Evolutionary conservation across 2,113 vertebrate species (phyloP), one percentile per base, ranked within the genome.

Genomic region (Salminus brasiliensis): DNA sequence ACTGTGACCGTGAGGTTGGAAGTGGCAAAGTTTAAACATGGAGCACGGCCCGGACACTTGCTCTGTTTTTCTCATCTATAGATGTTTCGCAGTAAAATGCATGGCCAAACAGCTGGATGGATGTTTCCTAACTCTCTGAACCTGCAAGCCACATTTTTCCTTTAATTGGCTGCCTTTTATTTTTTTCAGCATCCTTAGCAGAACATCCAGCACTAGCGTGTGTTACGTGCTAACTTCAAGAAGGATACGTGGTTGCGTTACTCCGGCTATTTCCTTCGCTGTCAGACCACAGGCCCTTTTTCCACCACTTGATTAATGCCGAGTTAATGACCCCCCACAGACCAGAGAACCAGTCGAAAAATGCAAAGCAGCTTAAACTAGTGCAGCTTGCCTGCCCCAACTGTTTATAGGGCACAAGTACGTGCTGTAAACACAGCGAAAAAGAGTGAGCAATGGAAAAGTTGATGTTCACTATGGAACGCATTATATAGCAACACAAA

Each of bases 361-460:
- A 84, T 83, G 83, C 59, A 23, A 84, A 74, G 81, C 78, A 84
- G 84, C 78, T 84, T 86, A 86, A 86, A 80, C 70, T 74, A 74
- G 81, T 81, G 82, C 84, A 86, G 84, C 82, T 70, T 86, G 70
- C 76, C 74, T 75, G 74, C 75, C 75, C 25, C 25, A 52, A 59
- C 74, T 83, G 81, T 80, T 85, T 85, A 85, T 74, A 39, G 47
- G 78, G 69, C 69, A 70, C 43, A 60, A 83, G 36, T 76, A 74
- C 81, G 78, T 60, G 74, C 63, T 71, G 72, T 85, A 83, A 85
- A 85, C 84, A 83, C 32, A 76, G 36, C 81, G 75, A 49, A 68
- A 68, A 62, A 78, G 55, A 77, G 29, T 47, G 25, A 70, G 81
- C 81, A 60, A 57, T 74, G 78, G 77, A 85, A 83, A 82, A 70